Evolutionary conservation across 2,113 vertebrate species (phyloP).

Genomic region (Daboia siamensis): DNA sequence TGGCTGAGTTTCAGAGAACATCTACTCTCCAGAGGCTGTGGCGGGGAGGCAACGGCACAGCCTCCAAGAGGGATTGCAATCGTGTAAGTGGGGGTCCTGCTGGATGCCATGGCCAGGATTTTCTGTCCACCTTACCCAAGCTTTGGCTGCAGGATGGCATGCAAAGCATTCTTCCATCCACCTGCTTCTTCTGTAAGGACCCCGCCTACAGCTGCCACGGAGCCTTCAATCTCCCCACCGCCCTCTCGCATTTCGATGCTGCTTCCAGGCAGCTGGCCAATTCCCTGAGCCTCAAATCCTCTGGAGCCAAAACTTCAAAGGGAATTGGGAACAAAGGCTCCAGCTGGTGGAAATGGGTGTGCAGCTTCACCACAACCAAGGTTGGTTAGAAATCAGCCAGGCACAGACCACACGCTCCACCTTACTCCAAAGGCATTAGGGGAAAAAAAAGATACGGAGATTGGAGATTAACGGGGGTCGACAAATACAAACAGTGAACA

Average conservation of each 20-base stretch:
- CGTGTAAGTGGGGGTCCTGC: neutral
- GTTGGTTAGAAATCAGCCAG: neutral
- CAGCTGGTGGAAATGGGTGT: neutral
- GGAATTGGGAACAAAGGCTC: constrained; percentile 2
- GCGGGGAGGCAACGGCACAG: neutral
- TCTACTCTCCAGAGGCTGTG: neutral
- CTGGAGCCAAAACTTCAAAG: constrained; percentile 31
- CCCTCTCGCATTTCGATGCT: neutral
- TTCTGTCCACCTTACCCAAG: neutral
- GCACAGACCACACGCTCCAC: neutral
- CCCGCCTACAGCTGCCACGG: neutral
- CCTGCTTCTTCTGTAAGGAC: neutral
- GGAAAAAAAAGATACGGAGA: too few species aligned
- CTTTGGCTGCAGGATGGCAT: neutral
- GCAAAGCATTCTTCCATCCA: neutral
- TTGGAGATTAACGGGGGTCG: neutral
- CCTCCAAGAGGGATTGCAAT: neutral
- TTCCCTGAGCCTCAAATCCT: constrained; percentile 26
- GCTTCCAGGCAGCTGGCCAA: constrained; percentile 19
- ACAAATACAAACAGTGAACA: neutral
- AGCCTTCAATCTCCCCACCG: neutral
- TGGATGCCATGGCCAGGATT: neutral
- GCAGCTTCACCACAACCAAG: neutral
- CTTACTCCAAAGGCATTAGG: neutral
- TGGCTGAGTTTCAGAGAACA: neutral